Percentiles rank a stretch among this genome's conserved stretches.
Conservation (phyloP, 2,113 vertebrate genomes). For the Ochotona curzoniae region DNA sequence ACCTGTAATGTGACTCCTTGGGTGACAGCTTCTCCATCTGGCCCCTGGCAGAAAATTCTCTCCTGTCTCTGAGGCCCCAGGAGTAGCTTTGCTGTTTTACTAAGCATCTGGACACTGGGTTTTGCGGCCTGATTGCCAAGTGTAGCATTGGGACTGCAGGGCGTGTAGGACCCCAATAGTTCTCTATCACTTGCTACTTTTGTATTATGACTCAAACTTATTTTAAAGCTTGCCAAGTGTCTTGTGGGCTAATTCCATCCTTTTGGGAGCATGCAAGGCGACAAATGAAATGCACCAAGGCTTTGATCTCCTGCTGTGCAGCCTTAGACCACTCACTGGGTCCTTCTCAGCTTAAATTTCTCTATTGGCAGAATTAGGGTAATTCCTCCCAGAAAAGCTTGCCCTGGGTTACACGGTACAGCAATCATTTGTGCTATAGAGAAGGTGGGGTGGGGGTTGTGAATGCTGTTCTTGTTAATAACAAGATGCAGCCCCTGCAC, state of each 20-base stretch:
- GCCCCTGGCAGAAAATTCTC: background rate
- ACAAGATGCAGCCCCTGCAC: background rate
- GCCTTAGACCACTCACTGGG: background rate
- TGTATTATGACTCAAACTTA: background rate
- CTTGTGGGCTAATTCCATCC: background rate
- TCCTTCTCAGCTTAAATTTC: slow-evolving; percentile 27
- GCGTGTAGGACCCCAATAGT: too few species aligned
- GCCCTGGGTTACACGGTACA: background rate
- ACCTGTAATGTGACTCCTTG: background rate
- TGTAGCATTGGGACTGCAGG: background rate
- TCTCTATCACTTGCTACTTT: background rate
- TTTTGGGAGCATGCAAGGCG: background rate
- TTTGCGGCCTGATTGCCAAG: background rate
- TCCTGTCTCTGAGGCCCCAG: background rate
- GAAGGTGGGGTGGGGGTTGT: background rate
- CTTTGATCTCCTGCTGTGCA: background rate
- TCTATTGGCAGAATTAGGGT: background rate
- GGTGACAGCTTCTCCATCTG: background rate
- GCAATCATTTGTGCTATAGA: background rate
- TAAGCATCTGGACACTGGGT: background rate
- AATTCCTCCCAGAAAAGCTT: background rate
- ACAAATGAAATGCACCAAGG: background rate
- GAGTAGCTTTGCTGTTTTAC: slow-evolving; percentile 10
- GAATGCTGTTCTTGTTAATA: background rate
- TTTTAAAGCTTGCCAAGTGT: background rate